Percentiles rank a stretch among this genome's conserved stretches.
These are phyloP conservation scores for Leptobrachium ailaonicum DNA, from an alignment of 2,113 vertebrate genomes.

Conservation along the genomic window DNA sequence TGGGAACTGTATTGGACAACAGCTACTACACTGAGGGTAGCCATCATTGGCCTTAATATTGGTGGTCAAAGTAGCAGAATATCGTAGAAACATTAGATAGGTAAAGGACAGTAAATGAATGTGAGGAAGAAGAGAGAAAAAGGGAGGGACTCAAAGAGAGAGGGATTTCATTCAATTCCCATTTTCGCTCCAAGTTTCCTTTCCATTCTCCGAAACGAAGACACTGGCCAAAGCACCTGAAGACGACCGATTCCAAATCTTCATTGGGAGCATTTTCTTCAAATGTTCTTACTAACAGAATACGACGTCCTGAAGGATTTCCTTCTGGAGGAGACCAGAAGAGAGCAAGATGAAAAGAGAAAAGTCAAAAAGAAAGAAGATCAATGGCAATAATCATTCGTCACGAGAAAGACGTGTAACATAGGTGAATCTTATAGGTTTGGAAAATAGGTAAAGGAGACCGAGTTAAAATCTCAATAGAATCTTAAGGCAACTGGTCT, in stretches of 20 bases:
- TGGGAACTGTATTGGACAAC: no score
- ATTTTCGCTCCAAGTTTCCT: background rate
- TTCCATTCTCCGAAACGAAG: background rate
- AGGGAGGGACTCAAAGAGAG: background rate
- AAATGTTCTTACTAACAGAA: slow-evolving; percentile 66
- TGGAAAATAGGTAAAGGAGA: no score
- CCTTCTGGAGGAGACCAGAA: slow-evolving; percentile 40
- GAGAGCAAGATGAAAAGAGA: slow-evolving; percentile 27
- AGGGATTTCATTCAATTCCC: background rate
- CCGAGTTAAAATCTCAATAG: no score
- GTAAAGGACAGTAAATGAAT: no score
- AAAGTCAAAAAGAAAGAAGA: slow-evolving; percentile 46
- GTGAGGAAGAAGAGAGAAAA: no score
- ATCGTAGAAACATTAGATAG: no score
- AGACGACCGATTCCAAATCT: slow-evolving; percentile 19
- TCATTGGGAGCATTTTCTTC: background rate
- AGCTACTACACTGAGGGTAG: no score
- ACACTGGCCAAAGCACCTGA: slow-evolving; percentile 46
- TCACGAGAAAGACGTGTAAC: no score
- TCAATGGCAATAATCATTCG: slow-evolving; percentile 35
- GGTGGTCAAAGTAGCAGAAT: no score
- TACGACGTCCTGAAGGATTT: slow-evolving; percentile 66
- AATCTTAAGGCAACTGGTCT: no score
- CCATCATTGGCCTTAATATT: no score
- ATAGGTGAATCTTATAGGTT: no score